Evolutionary conservation across 2,888 invertebrate genomes (phyloP).

Genomic region (Tetrapedia diversipes): DNA sequence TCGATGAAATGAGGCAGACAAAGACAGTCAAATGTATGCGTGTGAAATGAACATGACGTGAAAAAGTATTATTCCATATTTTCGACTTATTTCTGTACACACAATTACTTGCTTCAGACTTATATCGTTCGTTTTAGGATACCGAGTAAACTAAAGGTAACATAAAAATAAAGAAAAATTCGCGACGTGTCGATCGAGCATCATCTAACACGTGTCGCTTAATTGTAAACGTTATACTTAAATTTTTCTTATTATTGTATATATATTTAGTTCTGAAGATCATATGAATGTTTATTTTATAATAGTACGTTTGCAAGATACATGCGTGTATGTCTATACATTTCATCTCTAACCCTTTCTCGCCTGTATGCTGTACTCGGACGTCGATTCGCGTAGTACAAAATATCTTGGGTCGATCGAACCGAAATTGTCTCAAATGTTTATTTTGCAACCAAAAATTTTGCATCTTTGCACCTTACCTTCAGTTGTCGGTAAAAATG

Average conservation of each 20-base stretch:
- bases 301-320: conserved; percentile 32
- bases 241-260: conserved; percentile 72
- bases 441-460: not conserved
- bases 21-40: too few species aligned
- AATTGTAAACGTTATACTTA: conserved; percentile 60
- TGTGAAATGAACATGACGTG: too few species aligned
- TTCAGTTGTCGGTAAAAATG: not conserved
- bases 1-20: too few species aligned
- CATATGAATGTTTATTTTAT: conserved; percentile 46
- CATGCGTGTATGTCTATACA: not conserved
- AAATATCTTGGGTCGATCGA: conserved; percentile 17
- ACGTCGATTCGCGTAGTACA: conserved; percentile 38
- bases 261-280: conserved; percentile 51
- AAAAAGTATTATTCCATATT: too few species aligned
- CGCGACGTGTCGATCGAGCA: conserved; percentile 18
- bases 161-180: too few species aligned
- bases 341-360: not conserved
- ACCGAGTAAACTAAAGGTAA: too few species aligned
- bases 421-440: not conserved
- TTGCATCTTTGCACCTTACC: too few species aligned
- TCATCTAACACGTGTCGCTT: conserved; percentile 44
- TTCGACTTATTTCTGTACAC: too few species aligned
- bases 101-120: too few species aligned
- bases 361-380: not conserved
- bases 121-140: too few species aligned